These are phyloP conservation scores for Drosophila triauraria DNA, from an alignment of 1,140 invertebrate genomes.

Conservation along the genomic window DNA sequence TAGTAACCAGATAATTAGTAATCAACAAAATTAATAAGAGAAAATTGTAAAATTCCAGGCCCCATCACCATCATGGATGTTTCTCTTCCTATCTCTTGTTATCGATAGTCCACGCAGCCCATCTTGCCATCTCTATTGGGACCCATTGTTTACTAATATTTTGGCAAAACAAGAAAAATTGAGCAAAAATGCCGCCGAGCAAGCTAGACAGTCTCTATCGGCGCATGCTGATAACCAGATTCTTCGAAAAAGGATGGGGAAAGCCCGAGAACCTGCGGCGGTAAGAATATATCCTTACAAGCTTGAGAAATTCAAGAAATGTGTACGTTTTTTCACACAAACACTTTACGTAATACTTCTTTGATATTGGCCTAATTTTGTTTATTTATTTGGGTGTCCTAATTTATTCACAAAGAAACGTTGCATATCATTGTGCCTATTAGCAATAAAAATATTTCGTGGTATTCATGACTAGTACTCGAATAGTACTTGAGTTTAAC, in stretches of 20 bases:
- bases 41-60: slow-evolving; percentile 6
- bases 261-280: slow-evolving; percentile 95
- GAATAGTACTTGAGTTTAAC: no score
- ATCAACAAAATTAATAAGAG: slow-evolving; percentile 6
- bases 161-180: slow-evolving; percentile 34
- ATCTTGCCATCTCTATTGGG: slow-evolving; percentile 29
- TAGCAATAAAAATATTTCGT: neutral
- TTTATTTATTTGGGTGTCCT: neutral
- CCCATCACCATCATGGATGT: slow-evolving; percentile 28
- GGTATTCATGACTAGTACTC: neutral
- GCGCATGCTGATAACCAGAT: slow-evolving; percentile 94
- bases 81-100: slow-evolving; percentile 2
- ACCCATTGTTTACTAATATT: slow-evolving; percentile 43
- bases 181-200: slow-evolving; percentile 89
- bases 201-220: slow-evolving; percentile 95
- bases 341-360: slow-evolving; percentile 34
- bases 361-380: neutral
- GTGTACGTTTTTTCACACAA: neutral
- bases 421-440: neutral
- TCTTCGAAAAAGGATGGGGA: slow-evolving; percentile 99
- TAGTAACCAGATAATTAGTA: slow-evolving; percentile 1
- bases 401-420: neutral
- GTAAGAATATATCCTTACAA: slow-evolving; percentile 86
- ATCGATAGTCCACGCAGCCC: slow-evolving; percentile 22
- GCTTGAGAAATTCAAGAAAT: neutral